These are phyloP conservation scores for Amaurobius ferox DNA, from an alignment of 2,888 invertebrate species.

Conservation along the genomic window DNA sequence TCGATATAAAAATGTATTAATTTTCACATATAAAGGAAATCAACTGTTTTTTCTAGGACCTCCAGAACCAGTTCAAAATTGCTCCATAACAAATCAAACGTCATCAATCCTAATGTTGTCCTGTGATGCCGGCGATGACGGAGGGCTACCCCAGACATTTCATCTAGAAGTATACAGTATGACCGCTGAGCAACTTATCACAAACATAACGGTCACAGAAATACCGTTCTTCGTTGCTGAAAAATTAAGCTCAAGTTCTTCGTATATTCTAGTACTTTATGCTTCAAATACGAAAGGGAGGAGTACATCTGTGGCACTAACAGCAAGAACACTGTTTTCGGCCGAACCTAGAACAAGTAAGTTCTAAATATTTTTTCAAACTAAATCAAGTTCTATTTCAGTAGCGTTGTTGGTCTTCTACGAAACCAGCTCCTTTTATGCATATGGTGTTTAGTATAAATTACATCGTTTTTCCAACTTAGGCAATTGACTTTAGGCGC, in stretches of 20 bases:
- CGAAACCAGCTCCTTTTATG: too few species aligned
- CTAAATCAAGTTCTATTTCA: too few species aligned
- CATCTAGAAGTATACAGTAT: slow-evolving; percentile 85
- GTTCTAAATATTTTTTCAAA: too few species aligned
- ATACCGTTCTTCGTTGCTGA: slow-evolving; percentile 85
- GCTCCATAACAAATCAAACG: slow-evolving; percentile 90
- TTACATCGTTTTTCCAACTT: too few species aligned
- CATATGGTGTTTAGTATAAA: too few species aligned
- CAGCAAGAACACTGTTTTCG: slow-evolving; percentile 82
- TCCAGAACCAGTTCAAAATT: slow-evolving; percentile 95
- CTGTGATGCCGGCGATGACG: slow-evolving; percentile 92
- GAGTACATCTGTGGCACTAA: slow-evolving; percentile 87
- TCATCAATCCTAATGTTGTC: slow-evolving; percentile 88
- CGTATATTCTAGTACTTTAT: slow-evolving; percentile 86
- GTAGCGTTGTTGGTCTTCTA: too few species aligned
- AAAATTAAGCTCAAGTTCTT: slow-evolving; percentile 85
- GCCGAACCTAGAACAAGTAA: slow-evolving; percentile 71
- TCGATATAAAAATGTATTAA: too few species aligned
- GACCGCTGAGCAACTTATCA: slow-evolving; percentile 83
- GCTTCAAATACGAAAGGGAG: slow-evolving; percentile 90
- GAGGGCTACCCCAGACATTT: slow-evolving; percentile 91
- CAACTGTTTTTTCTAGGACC: slow-evolving; percentile 82
- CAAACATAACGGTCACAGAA: slow-evolving; percentile 84
- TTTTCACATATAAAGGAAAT: too few species aligned
- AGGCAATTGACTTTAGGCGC: too few species aligned